These are phyloP conservation scores for Dysdera silvatica DNA, from an alignment of 1,140 invertebrate genomes.

Conservation along the genomic window DNA sequence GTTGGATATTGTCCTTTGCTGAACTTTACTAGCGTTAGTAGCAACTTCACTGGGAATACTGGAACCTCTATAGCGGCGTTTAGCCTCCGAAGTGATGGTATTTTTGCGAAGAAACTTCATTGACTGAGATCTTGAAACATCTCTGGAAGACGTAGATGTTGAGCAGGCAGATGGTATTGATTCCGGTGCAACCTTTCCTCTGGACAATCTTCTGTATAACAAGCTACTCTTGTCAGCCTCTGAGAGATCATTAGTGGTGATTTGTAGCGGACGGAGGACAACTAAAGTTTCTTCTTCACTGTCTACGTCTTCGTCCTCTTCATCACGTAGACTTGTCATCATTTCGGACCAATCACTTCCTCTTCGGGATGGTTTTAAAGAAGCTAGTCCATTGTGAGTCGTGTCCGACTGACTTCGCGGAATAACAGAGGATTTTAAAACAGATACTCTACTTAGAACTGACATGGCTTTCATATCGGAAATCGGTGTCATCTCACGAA, in stretches of 20 bases:
- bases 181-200: too few relatives aligned
- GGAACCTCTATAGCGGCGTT: constrained; percentile 16
- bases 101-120: constrained; percentile 14
- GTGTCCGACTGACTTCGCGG: constrained; percentile 26
- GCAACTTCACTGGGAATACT: constrained; percentile 23
- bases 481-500: too few relatives aligned
- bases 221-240: background rate
- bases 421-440: too few relatives aligned
- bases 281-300: background rate
- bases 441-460: too few relatives aligned
- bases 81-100: background rate
- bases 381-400: constrained; percentile 6
- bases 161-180: too few relatives aligned
- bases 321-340: too few relatives aligned
- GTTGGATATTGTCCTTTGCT: constrained; percentile 20
- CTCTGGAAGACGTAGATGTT: background rate
- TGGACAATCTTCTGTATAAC: constrained; percentile 11
- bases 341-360: constrained; percentile 17
- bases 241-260: background rate
- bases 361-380: background rate
- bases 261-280: constrained; percentile 12
- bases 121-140: constrained; percentile 17
- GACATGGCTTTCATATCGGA: too few relatives aligned
- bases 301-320: constrained; percentile 6
- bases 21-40: background rate